Evolutionary conservation across 2,113 vertebrate species (phyloP).

Genomic region (Periophthalmus modestus): DNA sequence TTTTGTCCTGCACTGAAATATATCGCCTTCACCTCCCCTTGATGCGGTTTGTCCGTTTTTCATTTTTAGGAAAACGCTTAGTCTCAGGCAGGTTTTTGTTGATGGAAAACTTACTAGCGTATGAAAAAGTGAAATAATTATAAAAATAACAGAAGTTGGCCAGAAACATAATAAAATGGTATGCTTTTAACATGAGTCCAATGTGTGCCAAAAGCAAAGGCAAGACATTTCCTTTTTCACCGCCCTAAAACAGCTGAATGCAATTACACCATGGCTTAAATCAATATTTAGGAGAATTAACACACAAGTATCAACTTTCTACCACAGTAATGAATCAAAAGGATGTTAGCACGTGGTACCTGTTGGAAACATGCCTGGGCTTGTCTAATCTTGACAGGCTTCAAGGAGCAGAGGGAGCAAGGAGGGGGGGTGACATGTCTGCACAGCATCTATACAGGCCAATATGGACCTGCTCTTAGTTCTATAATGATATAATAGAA

Average conservation of each 20-base stretch:
- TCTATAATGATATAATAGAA: not conserved
- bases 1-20: slow-evolving; percentile 74
- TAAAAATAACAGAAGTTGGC: slow-evolving; percentile 22
- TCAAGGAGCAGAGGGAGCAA: slow-evolving; percentile 21
- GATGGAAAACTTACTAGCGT: slow-evolving; percentile 52
- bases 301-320: not conserved
- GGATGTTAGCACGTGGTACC: slow-evolving; percentile 37
- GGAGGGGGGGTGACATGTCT: slow-evolving; percentile 2
- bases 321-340: slow-evolving; percentile 20
- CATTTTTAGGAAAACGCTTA: slow-evolving; percentile 57
- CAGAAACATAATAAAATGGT: slow-evolving; percentile 33
- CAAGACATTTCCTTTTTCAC: slow-evolving; percentile 5
- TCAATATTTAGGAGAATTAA: slow-evolving; percentile 13
- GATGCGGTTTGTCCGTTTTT: slow-evolving; percentile 72
- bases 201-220: slow-evolving; percentile 13
- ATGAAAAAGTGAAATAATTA: slow-evolving; percentile 28
- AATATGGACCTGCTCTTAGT: slow-evolving; percentile 4
- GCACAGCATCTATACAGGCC: not conserved
- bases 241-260: slow-evolving; percentile 6
- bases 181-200: slow-evolving; percentile 14
- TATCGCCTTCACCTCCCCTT: slow-evolving; percentile 72
- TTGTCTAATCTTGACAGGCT: slow-evolving; percentile 56
- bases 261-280: not conserved
- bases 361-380: slow-evolving; percentile 67
- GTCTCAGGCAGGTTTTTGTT: slow-evolving; percentile 35